Conservation (phyloP, 2,113 vertebrate genomes). For the Clarias macrocephalus region DNA sequence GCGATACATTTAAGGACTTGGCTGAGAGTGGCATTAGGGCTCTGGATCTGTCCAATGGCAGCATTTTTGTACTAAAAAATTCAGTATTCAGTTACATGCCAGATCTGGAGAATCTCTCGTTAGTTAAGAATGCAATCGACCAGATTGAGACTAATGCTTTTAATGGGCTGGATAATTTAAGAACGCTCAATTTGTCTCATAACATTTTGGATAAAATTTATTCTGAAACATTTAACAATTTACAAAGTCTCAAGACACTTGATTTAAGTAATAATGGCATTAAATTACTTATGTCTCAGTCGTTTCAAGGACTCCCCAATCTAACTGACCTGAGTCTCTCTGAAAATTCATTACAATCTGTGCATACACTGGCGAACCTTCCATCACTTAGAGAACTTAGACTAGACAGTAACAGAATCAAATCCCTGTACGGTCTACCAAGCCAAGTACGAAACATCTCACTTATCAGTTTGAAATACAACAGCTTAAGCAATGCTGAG, state of each 20-base stretch:
- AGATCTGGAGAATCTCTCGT: conserved; percentile 63
- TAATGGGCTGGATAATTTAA: conserved; percentile 72
- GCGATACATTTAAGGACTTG: conserved; percentile 77
- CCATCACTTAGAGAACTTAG: conserved; percentile 60
- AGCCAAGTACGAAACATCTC: conserved; percentile 39
- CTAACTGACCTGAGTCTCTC: conserved; percentile 72
- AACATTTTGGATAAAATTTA: conserved; percentile 84
- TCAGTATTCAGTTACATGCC: conserved; percentile 71
- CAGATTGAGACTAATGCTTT: conserved; percentile 75
- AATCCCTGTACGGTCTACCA: neutral
- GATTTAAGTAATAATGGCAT: conserved; percentile 86
- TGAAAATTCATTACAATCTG: conserved; percentile 77
- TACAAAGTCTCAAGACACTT: conserved; percentile 65
- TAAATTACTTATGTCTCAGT: conserved; percentile 60
- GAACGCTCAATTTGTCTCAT: conserved; percentile 75
- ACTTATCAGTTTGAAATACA: conserved; percentile 70
- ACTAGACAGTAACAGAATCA: conserved; percentile 78
- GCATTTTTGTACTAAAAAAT: conserved; percentile 73
- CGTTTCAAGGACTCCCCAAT: conserved; percentile 71
- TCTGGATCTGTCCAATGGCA: conserved; percentile 73
- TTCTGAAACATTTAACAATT: conserved; percentile 68
- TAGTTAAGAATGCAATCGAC: conserved; percentile 81
- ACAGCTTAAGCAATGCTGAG: conserved; percentile 72
- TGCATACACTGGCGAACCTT: conserved; percentile 62
- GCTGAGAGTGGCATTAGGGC: conserved; percentile 61